Base-by-base conservation (phyloP, 2,888 invertebrate genomes). In the Andrena fulva region DNA sequence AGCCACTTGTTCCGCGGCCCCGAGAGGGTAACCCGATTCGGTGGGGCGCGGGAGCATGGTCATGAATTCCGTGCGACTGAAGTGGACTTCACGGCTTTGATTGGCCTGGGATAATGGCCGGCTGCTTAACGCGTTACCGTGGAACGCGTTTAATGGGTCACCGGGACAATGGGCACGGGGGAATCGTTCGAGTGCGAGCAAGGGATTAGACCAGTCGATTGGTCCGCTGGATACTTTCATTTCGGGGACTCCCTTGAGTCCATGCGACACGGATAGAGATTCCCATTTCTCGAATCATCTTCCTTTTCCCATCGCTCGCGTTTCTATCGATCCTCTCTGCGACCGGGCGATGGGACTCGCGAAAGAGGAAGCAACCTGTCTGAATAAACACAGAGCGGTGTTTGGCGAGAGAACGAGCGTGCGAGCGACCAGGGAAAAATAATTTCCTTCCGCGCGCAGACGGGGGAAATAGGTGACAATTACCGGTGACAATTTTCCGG, bases 111-210 rank as follows among this genome's bases (percentile, higher is more conserved):
- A 80, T 67, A 69, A 81, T 74, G 29, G 74, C 27, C 2, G 33
- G 81, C 33, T 68, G 62, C 73, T 80, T 81, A 74, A 73, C 68
- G 60, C 67, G 67, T 74, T 67, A 60, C 59, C 59, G 59, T n/a
- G 74, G 74, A 67, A 74, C 67, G 42, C 69, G 52, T 68, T 80
- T 68, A 68, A 68, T 71, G 60, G 80, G 80, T 80, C 80, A 80
- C 48, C 29, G 20, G 80, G 72, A 80, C 72, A 72, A 80, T 62
- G 73, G 20, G 3, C 24, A 50, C 16, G 12, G 35, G 42, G 67
- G 59, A 67, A 56, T 62, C n/a, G 66, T 16, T 42, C 16, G 42
- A 16, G 42, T 12, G 54, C 8, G 59, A 56, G 31, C 24, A 75
- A 24, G 12, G 24, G 10, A 8, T 56, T 24, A 24, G 56, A 27